Conservation (phyloP, 2,113 vertebrate genomes). For the Saccopteryx bilineata region DNA sequence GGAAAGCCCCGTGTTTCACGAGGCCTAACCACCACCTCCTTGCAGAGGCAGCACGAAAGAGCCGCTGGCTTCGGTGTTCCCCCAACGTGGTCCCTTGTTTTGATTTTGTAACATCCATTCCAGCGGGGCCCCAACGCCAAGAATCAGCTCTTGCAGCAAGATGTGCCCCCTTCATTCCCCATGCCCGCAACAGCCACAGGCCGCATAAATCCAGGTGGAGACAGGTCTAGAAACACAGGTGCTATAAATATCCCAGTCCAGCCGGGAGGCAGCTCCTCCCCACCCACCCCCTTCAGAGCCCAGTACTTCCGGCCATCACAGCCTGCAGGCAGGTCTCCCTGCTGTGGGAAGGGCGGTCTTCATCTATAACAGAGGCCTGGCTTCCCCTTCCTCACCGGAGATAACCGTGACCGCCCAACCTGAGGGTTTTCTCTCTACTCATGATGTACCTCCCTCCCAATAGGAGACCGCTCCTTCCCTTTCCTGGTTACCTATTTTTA, state of each 20-base stretch:
- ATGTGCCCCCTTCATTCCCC: neutral
- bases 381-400: neutral
- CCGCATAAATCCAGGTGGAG: constrained; percentile 55
- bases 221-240: constrained; percentile 30
- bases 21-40: constrained; percentile 3
- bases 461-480: neutral
- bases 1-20: constrained; percentile 74
- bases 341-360: neutral
- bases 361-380: neutral
- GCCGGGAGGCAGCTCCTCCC: neutral
- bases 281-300: neutral
- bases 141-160: neutral
- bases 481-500: neutral
- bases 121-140: neutral
- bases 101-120: constrained; percentile 44
- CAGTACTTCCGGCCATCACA: neutral
- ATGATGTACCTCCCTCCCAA: neutral
- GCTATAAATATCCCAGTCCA: constrained; percentile 42
- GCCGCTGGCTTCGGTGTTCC: neutral
- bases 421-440: neutral
- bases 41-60: neutral
- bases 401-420: neutral
- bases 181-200: neutral
- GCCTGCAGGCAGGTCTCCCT: neutral
- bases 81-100: constrained; percentile 23